A percentile compares a stretch with the other conserved stretches of the same genome.
These are phyloP conservation scores for Gulo gulo DNA, from an alignment of 2,113 vertebrate genomes.

Conservation along the genomic window DNA sequence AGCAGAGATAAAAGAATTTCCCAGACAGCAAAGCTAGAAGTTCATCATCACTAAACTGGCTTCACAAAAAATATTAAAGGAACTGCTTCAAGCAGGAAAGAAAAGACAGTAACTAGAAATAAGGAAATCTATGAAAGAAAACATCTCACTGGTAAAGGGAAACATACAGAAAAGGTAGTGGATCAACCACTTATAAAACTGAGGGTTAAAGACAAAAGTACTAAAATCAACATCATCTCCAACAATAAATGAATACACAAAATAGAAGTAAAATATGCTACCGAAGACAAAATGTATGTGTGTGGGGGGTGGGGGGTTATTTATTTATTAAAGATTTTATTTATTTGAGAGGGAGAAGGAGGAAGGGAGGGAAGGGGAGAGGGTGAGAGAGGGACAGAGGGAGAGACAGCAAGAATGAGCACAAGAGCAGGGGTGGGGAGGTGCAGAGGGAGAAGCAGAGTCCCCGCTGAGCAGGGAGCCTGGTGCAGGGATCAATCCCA, in stretches of 20 bases:
- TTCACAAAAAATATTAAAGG: neutral
- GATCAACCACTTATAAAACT: neutral
- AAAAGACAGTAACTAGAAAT: neutral
- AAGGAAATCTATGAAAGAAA: neutral
- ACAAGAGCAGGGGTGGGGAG: too few relatives aligned
- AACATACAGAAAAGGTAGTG: neutral
- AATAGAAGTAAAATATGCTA: neutral
- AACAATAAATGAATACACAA: neutral
- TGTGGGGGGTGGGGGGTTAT: neutral
- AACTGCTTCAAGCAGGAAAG: neutral
- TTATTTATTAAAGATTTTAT: too few relatives aligned
- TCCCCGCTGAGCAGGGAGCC: neutral
- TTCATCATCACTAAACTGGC: neutral
- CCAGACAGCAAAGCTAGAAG: neutral
- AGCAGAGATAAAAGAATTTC: neutral
- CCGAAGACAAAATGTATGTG: neutral
- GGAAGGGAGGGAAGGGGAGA: too few relatives aligned
- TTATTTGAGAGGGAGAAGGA: neutral
- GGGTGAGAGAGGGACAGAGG: neutral
- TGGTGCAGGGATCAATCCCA: accelerated
- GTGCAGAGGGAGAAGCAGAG: neutral
- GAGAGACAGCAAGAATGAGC: neutral
- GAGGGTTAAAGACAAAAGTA: neutral
- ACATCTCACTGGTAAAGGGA: neutral
- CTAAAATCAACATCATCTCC: neutral